Evolutionary conservation across 2,888 invertebrate species (phyloP).

Genomic region (Vesta saturnalis): DNA sequence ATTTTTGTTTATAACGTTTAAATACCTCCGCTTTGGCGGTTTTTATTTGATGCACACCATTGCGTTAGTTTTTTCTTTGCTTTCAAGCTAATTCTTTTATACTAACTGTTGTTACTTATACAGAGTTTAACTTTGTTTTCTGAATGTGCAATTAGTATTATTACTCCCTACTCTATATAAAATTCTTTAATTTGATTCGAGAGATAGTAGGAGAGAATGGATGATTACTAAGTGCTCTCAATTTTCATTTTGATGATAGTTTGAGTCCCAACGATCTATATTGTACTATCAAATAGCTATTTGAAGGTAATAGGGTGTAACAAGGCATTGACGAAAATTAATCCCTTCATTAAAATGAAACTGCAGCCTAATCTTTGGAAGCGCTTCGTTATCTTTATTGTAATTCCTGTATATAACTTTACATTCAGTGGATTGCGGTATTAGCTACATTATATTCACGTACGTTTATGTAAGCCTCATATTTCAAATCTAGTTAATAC

Average conservation of each 20-base stretch:
- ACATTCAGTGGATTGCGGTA: constrained; percentile 39
- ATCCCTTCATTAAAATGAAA: constrained; percentile 37
- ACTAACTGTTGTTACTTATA: too few relatives aligned
- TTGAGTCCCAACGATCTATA: neutral
- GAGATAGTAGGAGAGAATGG: neutral
- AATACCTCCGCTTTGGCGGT: too few relatives aligned
- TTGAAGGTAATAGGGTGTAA: constrained; percentile 28
- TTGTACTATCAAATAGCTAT: constrained; percentile 12
- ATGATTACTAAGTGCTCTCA: neutral
- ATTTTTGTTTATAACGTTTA: too few relatives aligned
- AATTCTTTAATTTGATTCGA: too few relatives aligned
- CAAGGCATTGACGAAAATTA: constrained; percentile 34
- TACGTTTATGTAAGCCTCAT: constrained; percentile 46
- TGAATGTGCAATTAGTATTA: too few relatives aligned
- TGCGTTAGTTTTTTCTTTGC: too few relatives aligned
- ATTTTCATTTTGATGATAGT: neutral
- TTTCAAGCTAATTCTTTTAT: too few relatives aligned
- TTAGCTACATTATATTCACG: constrained; percentile 43
- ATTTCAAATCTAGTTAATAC: constrained; percentile 47
- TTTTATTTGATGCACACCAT: too few relatives aligned
- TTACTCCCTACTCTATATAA: too few relatives aligned
- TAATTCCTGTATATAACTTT: constrained; percentile 39
- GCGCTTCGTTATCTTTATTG: constrained; percentile 40
- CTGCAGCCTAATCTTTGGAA: constrained; percentile 38
- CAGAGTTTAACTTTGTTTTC: too few relatives aligned